Conservation (phyloP, 2,113 vertebrate genomes). For the Cricetomys ansorgei region DNA sequence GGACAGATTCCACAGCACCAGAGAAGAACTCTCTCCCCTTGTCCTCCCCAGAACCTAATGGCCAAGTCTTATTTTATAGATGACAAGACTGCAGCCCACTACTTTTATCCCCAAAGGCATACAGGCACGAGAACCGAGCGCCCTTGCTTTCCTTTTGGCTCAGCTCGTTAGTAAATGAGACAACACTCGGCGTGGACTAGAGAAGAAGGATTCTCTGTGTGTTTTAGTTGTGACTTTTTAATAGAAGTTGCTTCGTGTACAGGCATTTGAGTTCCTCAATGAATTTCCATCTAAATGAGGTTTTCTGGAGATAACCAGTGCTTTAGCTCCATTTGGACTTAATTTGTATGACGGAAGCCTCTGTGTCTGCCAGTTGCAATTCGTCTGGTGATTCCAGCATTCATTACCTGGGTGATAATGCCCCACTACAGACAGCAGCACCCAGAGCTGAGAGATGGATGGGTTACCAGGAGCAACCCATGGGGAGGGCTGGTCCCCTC, state of each 20-base stretch:
- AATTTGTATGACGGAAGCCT: slow-evolving; percentile 71
- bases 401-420: slow-evolving; percentile 40
- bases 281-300: slow-evolving; percentile 81
- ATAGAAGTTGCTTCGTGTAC: slow-evolving; percentile 63
- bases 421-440: neutral
- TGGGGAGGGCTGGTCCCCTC: neutral
- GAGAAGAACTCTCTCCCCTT: neutral
- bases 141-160: neutral
- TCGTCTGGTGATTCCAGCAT: neutral
- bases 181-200: neutral
- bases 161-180: neutral
- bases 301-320: slow-evolving; percentile 67
- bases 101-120: neutral
- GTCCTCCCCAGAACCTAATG: neutral
- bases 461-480: neutral
- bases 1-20: neutral
- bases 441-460: neutral
- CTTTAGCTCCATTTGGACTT: slow-evolving; percentile 68
- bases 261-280: slow-evolving; percentile 65
- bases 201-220: slow-evolving; percentile 26
- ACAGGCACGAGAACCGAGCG: neutral
- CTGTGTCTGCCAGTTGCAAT: slow-evolving; percentile 54
- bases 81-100: slow-evolving; percentile 36
- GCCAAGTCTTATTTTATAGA: neutral
- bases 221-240: slow-evolving; percentile 63